Base-by-base conservation (phyloP, 2,888 invertebrate genomes). In the Drosophila diplacantha region DNA sequence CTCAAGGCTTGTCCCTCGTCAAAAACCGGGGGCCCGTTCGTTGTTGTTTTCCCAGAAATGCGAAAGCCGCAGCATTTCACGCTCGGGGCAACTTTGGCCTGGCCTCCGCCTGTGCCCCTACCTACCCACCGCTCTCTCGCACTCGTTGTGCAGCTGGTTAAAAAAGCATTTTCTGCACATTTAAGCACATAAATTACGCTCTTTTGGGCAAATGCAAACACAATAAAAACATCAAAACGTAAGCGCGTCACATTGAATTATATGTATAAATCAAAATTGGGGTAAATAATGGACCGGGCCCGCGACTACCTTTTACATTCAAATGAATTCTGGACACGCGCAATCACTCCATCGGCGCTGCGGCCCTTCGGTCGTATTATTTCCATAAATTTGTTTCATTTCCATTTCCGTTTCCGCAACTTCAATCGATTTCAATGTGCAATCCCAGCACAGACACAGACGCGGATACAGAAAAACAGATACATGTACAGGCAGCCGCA, bases 351-450 rank as follows among this genome's bases (percentile, higher is more conserved):
- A 43, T 12, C 6, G 29, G 43, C 29, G 44, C 35, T 18, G 26
- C 37, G 39, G 35, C 16, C 69, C 44, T 34, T 53, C 69, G 64
- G 60, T 67, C 70, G 56, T 65, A 82, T 71, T 80, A 80, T 82
- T 84, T 80, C 71, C 83, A 84, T 84, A 82, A 82, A 84, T 84
- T 80, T 84, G 69, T 64, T 68, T 64, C 67, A 71, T 84, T 76
- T 84, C 81, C 83, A 81, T 63, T 81, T 75, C 72, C 80, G 77
- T 58, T 64, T 64, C 59, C 64, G 59, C 49, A 67, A 71, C 63
- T 82, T 82, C 76, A 80, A 80, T 66, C 71, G 72, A 52, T 57
- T 74, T 44, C 50, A 52, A 68, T 56, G 56, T 54, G 53, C 53
- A 56, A 37, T 54, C 38, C 43, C 34, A 52, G 43, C 32, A 34